Conservation (phyloP, 2,113 vertebrate genomes). For the Tenrec ecaudatus region DNA sequence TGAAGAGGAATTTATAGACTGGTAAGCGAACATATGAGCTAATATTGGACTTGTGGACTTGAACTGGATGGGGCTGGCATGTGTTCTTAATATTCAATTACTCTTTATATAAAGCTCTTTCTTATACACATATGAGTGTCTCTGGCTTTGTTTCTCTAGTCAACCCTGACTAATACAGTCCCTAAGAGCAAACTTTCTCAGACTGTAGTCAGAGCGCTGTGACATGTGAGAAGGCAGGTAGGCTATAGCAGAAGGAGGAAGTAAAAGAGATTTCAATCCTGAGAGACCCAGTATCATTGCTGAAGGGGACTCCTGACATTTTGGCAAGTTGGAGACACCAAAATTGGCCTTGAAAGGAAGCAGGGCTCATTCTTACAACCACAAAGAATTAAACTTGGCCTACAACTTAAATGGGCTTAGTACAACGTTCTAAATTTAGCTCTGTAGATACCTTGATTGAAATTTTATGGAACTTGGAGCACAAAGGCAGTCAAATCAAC, state of each 20-base stretch:
- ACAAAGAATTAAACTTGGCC: neutral
- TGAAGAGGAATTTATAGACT: no score
- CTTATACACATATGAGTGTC: no score
- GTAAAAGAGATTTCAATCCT: neutral
- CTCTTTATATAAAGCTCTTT: no score
- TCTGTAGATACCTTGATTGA: neutral
- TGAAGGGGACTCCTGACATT: neutral
- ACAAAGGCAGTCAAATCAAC: neutral
- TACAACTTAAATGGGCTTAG: neutral
- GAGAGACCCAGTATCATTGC: neutral
- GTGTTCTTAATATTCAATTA: no score
- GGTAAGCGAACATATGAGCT: no score
- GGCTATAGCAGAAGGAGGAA: neutral
- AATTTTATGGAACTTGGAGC: neutral
- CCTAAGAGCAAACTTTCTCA: neutral
- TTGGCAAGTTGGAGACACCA: neutral
- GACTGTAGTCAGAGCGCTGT: neutral
- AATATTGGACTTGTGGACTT: no score
- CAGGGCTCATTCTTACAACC: neutral
- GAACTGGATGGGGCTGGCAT: no score
- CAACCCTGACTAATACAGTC: neutral
- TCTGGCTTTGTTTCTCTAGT: neutral
- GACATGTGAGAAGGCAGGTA: neutral
- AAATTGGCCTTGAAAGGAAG: neutral
- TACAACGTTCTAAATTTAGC: neutral